Base-by-base conservation (phyloP, 2,888 invertebrate genomes). In the Andrena hattorfiana region DNA sequence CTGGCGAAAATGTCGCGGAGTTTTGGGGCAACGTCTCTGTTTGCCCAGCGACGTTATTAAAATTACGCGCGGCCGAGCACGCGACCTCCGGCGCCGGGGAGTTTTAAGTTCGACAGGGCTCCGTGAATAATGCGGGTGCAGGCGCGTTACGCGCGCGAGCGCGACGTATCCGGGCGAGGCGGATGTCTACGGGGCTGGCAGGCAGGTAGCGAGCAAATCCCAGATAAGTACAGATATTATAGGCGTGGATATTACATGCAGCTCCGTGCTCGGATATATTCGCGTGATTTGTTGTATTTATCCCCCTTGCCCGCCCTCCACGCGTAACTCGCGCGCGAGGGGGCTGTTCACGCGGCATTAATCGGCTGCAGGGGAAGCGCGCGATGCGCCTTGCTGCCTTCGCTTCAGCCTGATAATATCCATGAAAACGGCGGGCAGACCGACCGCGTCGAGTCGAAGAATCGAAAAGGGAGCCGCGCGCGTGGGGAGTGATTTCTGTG, bases 161-260 rank as follows among this genome's bases (percentile, higher is more conserved):
- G 48, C 63, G 62, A n/a, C 48, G 62, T 23, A 56, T 56, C 56
- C 56, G 56, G 56, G 56, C 26, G 13, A 23, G 56, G n/a, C 60
- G 48, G 60, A 73, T 54, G 79, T 70, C 49, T 35, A 35, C 23
- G 70, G 16, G 49, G 48, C 42, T 56, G 23, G 56, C 56, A 59
- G 20, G 16, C 23, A 5, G 8, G 16, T 59, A 26, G 68, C 26
- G 51, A 35, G 35, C 67, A 63, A 78, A 78, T 78, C 67, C 62
- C 26, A 23, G 80, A 81, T 80, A 80, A 81, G 68, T 73, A 68
- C 56, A 16, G 63, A 79, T 59, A 51, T 73, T 79, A 78, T 54
- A 69, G 69, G 75, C 10, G 68, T 59, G 56, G 75, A 49, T 79
- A 69, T 75, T 64, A 51, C 69, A 68, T 26, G 69, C 56, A 32